phyloP scores from a whole-genome alignment of 2,888 invertebrate species.

The Trachelus iudaicus region DNA sequence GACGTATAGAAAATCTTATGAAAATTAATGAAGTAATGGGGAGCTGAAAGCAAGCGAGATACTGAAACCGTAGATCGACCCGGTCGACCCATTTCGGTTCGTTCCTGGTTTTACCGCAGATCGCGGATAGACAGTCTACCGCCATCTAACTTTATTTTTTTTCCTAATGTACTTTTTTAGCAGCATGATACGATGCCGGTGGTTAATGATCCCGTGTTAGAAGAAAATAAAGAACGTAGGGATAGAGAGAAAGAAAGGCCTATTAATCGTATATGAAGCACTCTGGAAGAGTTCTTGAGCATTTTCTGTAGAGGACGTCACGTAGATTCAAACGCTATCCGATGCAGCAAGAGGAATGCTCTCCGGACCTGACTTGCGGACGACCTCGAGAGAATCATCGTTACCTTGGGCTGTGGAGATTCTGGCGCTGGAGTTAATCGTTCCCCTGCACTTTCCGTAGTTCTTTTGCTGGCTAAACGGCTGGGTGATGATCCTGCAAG shows the following conservation, averaged over 20 bases:
- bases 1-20: background rate
- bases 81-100: background rate
- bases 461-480: conserved; percentile 67
- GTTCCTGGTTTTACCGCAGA: background rate
- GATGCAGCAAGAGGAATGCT: background rate
- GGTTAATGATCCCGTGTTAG: background rate
- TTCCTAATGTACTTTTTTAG: background rate
- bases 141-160: background rate
- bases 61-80: background rate
- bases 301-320: background rate
- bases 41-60: background rate
- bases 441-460: conserved; percentile 55
- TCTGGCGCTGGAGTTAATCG: conserved; percentile 64
- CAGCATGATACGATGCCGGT: background rate
- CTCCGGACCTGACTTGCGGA: background rate
- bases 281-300: background rate
- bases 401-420: conserved; percentile 69
- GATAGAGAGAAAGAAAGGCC: background rate
- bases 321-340: background rate
- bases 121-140: background rate
- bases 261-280: background rate
- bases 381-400: background rate
- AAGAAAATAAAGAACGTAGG: background rate
- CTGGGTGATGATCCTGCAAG: conserved; percentile 68
- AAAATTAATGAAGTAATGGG: background rate